Base-by-base conservation (phyloP, 2,797 vertebrate genomes). In the Xerus rutilus region DNA sequence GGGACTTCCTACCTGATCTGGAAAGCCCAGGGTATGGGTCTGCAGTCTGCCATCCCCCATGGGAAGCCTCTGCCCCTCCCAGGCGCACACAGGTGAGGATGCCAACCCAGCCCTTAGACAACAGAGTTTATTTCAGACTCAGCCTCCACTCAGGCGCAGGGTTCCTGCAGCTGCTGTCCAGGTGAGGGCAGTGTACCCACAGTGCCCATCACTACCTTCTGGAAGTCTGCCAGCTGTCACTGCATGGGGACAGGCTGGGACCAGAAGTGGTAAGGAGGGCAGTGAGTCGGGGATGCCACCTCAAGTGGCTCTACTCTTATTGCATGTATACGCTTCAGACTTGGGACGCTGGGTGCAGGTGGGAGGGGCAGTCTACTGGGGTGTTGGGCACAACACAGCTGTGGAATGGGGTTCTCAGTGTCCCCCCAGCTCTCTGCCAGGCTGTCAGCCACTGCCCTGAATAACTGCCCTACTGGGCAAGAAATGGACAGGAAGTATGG, bases 301-400 rank as follows among this genome's bases (percentile, higher is more conserved):
- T 52, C 82, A 39, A 54, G 95, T 25, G 8, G 79, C 97, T 98
- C 98, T 98, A 98, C 97, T 97, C 98, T 98, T 99, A 99, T 98
- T 99, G 99, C 99, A 98, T 98, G 97, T 98, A 98, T 99, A 99
- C 98, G 98, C 99, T 98, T 98, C 98, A 93, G 98, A 98, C 96
- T 98, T 96, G 93, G 97, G 93, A 23, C 2, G 2, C 78, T 11
- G 49, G 90, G 78, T 47, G 79, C 76, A 83, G 89, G 94, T 39
- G 67, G 94, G 72, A 79, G 35, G 49, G 57, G 52, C 21, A 5
- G 7, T 25, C 67, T 65, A 7, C 17, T 32, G 14, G 64, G 52
- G 21, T 32, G 12, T 17, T 2, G 67, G 91, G 79, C 65, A 64
- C 39, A 94, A 81, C 35, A 14, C 14, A 39, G 84, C 89, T 57